Conservation (phyloP, 2,113 vertebrate genomes). For the Vanacampus margaritifer region DNA sequence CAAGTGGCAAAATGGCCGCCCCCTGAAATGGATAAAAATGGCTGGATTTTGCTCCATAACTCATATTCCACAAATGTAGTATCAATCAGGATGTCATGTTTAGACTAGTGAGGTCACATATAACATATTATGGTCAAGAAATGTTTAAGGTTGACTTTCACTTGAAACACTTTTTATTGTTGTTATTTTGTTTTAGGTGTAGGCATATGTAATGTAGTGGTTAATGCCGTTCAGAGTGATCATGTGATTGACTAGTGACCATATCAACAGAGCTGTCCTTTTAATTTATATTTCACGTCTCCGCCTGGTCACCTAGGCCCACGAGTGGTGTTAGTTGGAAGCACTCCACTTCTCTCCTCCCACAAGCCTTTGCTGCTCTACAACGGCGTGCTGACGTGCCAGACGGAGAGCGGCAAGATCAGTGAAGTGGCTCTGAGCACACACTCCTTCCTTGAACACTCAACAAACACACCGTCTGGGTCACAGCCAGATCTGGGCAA, state of each 20-base stretch:
- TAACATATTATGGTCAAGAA: too few relatives aligned
- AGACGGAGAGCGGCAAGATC: constrained; percentile 89
- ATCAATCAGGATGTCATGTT: too few relatives aligned
- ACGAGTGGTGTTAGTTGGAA: constrained; percentile 84
- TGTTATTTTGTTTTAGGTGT: background rate
- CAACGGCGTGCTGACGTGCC: constrained; percentile 92
- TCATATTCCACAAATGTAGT: too few relatives aligned
- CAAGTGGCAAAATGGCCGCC: too few relatives aligned
- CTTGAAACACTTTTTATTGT: background rate
- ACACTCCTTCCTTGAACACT: constrained; percentile 84
- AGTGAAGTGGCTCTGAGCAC: constrained; percentile 81
- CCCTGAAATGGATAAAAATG: too few relatives aligned
- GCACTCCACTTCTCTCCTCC: constrained; percentile 84
- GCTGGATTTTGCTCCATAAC: too few relatives aligned
- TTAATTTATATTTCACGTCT: background rate
- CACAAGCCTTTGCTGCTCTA: constrained; percentile 91
- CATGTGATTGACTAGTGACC: too few relatives aligned
- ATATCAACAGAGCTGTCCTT: background rate
- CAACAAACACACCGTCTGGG: constrained; percentile 53
- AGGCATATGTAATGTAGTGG: background rate
- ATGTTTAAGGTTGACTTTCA: too few relatives aligned
- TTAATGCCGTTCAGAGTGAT: background rate
- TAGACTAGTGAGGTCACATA: too few relatives aligned
- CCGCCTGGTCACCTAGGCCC: constrained; percentile 72
- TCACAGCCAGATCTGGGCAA: constrained; percentile 60